Evolutionary conservation across 2,113 vertebrate genomes (phyloP).

Genomic region (Sinosuthora webbiana): DNA sequence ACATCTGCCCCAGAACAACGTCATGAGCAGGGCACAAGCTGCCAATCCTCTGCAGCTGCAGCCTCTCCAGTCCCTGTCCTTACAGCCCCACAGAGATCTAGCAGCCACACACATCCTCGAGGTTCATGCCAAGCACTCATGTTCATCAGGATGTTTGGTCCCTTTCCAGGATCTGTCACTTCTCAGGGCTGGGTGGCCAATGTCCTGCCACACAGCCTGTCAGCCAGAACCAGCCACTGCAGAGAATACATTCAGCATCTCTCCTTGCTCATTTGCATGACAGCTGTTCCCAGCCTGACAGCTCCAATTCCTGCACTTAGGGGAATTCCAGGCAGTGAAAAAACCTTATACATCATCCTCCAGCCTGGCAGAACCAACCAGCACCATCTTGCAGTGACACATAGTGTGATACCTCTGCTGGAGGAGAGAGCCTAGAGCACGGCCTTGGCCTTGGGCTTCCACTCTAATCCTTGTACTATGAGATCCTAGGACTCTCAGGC

Average conservation of each 20-base stretch:
- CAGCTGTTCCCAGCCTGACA: neutral
- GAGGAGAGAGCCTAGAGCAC: neutral
- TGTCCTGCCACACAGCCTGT: neutral
- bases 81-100: neutral
- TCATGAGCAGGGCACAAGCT: neutral
- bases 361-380: neutral
- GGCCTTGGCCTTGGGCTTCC: neutral
- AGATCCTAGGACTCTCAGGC: neutral
- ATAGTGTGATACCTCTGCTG: neutral
- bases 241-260: neutral
- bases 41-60: neutral
- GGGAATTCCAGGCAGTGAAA: neutral
- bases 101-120: rapidly evolving
- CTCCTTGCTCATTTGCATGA: neutral
- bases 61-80: neutral
- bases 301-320: neutral
- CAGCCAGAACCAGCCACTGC: neutral
- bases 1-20: neutral
- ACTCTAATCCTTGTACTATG: neutral
- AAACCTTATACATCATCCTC: neutral
- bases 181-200: neutral
- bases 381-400: neutral
- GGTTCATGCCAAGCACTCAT: neutral
- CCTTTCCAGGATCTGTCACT: neutral
- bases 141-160: neutral